These are phyloP conservation scores for Horisme vitalbata DNA, from an alignment of 2,888 invertebrate genomes.

Conservation along the genomic window DNA sequence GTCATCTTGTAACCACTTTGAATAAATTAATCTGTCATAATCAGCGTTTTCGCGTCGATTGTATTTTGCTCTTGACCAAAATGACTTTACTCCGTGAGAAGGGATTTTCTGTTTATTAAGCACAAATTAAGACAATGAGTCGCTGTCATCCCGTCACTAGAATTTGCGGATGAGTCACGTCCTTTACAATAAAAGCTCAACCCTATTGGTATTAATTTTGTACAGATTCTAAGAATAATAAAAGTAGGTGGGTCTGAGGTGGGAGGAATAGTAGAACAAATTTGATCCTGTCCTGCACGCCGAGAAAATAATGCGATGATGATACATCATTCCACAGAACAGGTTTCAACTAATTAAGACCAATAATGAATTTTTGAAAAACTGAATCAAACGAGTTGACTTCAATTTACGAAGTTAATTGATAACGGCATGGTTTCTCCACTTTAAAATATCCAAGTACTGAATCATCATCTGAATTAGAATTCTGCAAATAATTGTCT, in stretches of 20 bases:
- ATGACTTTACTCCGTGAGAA: slow-evolving; percentile 17
- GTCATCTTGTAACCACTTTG: slow-evolving; percentile 12
- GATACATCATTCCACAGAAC: too few relatives aligned
- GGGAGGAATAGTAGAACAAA: too few relatives aligned
- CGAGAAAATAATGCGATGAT: too few relatives aligned
- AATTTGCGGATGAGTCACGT: neutral
- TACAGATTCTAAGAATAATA: too few relatives aligned
- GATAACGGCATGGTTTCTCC: neutral
- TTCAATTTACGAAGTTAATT: slow-evolving; percentile 13
- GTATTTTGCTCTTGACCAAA: slow-evolving; percentile 41
- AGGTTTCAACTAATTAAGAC: too few relatives aligned
- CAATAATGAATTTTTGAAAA: slow-evolving; percentile 1
- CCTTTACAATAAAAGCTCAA: too few relatives aligned
- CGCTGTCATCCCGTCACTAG: neutral
- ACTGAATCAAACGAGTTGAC: slow-evolving; percentile 11
- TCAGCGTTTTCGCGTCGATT: slow-evolving; percentile 13
- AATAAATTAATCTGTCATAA: slow-evolving; percentile 23
- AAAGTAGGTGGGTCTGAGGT: too few relatives aligned
- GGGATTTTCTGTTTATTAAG: neutral
- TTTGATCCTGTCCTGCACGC: too few relatives aligned
- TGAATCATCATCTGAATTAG: neutral
- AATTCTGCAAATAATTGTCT: neutral
- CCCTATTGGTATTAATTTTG: too few relatives aligned
- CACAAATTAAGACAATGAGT: neutral
- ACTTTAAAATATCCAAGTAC: neutral